phyloP scores from a whole-genome alignment of 1,140 invertebrate species.

The Trichonephila inaurata region DNA sequence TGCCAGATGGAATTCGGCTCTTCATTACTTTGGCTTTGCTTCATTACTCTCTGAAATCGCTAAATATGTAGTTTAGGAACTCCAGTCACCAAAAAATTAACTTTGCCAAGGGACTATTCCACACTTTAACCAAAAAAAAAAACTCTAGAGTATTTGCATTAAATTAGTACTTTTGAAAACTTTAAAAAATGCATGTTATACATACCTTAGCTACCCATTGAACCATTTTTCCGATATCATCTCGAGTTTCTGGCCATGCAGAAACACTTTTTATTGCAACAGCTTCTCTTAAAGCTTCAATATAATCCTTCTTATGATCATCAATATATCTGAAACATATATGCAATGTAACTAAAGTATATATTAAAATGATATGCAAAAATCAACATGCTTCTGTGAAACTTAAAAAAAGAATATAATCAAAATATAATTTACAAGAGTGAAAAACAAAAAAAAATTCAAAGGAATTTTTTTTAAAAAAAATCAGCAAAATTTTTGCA shows the following conservation, averaged over 20 bases:
- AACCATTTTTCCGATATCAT: slow-evolving; percentile 89
- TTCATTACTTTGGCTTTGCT: too few species aligned
- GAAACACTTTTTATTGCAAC: slow-evolving; percentile 98
- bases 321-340: slow-evolving; percentile 69
- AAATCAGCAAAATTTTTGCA: too few species aligned
- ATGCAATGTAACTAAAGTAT: not conserved
- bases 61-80: too few species aligned
- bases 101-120: too few species aligned
- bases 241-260: slow-evolving; percentile 90
- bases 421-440: not conserved
- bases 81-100: too few species aligned
- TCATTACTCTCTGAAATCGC: too few species aligned
- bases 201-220: slow-evolving; percentile 85
- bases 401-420: not conserved
- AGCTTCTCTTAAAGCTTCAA: slow-evolving; percentile 89
- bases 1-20: too few species aligned
- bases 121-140: too few species aligned
- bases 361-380: not conserved
- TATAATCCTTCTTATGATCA: slow-evolving; percentile 87
- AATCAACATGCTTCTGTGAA: not conserved
- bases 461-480: too few species aligned
- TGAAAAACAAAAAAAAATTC: not conserved
- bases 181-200: too few species aligned
- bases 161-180: too few species aligned
- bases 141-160: too few species aligned